Conservation (phyloP, 2,888 invertebrate species). For the Zhuqinia jingwanae region DNA sequence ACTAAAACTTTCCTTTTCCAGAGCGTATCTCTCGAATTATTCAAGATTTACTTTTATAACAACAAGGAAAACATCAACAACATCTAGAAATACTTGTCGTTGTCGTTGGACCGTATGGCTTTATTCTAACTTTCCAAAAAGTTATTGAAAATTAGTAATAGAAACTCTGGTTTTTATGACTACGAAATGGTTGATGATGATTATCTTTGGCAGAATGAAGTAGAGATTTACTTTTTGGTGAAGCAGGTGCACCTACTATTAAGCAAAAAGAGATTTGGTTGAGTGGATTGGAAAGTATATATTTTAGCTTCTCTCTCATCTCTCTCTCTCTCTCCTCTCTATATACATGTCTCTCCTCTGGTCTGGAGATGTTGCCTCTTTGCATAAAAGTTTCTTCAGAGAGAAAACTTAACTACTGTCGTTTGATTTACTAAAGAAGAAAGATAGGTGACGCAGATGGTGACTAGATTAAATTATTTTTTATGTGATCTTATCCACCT, state of each 20-base stretch:
- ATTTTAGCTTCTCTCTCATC: background rate
- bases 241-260: slow-evolving; percentile 9
- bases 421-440: background rate
- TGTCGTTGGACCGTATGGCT: too few species aligned
- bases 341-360: background rate
- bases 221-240: too few species aligned
- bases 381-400: background rate
- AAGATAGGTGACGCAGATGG: slow-evolving; percentile 13
- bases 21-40: background rate
- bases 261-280: background rate
- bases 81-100: too few species aligned
- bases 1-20: background rate
- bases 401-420: background rate
- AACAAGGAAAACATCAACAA: too few species aligned
- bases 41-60: slow-evolving; percentile 1
- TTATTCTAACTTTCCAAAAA: too few species aligned
- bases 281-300: background rate
- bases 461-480: background rate
- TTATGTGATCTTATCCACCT: too few species aligned
- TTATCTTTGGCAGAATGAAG: background rate
- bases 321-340: background rate
- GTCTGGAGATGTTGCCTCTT: background rate
- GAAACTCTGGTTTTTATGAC: slow-evolving; percentile 7
- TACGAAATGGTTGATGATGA: background rate
- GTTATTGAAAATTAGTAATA: slow-evolving; percentile 16